phyloP scores from a whole-genome alignment of 1,140 invertebrate genomes.

The Epicauta chinensis region DNA sequence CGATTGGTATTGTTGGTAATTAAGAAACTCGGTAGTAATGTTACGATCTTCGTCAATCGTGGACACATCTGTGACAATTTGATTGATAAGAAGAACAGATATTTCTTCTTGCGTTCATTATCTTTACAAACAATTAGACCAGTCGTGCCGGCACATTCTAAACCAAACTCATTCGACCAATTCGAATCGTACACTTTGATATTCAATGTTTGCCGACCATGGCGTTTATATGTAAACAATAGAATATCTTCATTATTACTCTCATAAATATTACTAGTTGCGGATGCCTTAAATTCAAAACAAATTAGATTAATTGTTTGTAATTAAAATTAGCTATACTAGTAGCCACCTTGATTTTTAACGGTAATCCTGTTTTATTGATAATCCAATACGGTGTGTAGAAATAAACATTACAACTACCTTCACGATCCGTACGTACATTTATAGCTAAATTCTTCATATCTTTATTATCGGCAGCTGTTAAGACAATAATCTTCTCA shows the following conservation, averaged over 20 bases:
- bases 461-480: conserved; percentile 52
- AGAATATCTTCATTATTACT: conserved; percentile 58
- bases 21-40: conserved; percentile 77
- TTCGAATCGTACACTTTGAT: conserved; percentile 63
- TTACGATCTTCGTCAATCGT: conserved; percentile 75
- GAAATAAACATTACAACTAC: conserved; percentile 59
- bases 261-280: conserved; percentile 60
- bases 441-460: conserved; percentile 61
- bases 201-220: conserved; percentile 54
- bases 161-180: conserved; percentile 65
- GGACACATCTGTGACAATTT: conserved; percentile 59
- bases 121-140: conserved; percentile 69
- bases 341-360: conserved; percentile 65
- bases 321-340: too few species aligned
- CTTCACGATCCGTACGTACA: conserved; percentile 56
- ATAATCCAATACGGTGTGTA: conserved; percentile 87
- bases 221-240: conserved; percentile 64
- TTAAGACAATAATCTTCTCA: conserved; percentile 61
- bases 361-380: conserved; percentile 75
- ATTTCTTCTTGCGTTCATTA: conserved; percentile 56
- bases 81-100: conserved; percentile 50
- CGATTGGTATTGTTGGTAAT: conserved; percentile 68
- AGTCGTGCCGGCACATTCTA: conserved; percentile 64
- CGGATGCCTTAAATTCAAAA: conserved; percentile 44
- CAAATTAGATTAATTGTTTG: conserved; percentile 39